phyloP scores from a whole-genome alignment of 1,140 invertebrate species.

The Daktulosphaira vitifoliae region DNA sequence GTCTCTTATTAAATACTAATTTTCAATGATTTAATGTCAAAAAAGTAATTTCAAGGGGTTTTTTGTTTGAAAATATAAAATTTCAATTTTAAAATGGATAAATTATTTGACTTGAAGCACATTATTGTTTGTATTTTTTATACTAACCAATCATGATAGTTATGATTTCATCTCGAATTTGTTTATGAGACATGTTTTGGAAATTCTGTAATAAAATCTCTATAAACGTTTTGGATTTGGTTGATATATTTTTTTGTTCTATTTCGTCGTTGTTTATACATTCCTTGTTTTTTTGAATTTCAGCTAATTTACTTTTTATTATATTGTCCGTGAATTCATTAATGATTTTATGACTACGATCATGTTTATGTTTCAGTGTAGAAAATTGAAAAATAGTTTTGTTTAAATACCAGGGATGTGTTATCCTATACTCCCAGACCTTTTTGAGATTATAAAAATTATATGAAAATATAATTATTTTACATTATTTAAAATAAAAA shows the following conservation, averaged over 20 bases:
- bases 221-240: conserved; percentile 13
- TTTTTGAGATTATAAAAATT: neutral
- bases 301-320: conserved; percentile 9
- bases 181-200: conserved; percentile 18
- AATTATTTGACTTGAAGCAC: too few relatives aligned
- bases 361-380: neutral
- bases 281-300: conserved; percentile 1
- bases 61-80: too few relatives aligned
- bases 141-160: conserved; percentile 33
- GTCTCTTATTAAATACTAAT: too few relatives aligned
- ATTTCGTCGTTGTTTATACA: neutral
- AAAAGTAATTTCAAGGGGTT: too few relatives aligned
- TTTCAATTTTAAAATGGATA: too few relatives aligned
- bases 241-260: neutral
- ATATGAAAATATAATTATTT: neutral
- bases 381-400: conserved; percentile 23
- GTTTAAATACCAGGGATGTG: conserved; percentile 14
- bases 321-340: conserved; percentile 17
- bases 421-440: conserved; percentile 15
- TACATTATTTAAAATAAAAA: neutral
- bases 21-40: too few relatives aligned
- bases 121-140: too few relatives aligned
- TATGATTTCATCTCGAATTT: conserved; percentile 33
- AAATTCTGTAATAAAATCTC: neutral
- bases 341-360: conserved; percentile 19